Evolutionary conservation across 2,113 vertebrate species (phyloP).

Genomic region (Okapia johnstoni): DNA sequence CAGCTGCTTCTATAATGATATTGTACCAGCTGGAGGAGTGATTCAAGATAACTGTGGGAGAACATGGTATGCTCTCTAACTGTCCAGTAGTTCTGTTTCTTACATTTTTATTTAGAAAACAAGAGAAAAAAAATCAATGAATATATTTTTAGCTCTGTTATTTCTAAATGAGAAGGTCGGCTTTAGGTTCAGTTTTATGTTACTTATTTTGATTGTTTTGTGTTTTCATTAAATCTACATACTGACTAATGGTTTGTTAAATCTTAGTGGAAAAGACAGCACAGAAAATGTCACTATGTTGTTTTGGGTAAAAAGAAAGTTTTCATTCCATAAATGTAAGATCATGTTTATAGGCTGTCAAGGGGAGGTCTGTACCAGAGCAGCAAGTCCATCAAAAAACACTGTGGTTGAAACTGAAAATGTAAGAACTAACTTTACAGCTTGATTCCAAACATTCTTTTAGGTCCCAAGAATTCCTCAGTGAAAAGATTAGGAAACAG

Average conservation of each 20-base stretch:
- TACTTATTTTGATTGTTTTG: background rate
- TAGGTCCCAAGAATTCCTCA: background rate
- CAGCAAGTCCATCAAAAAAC: background rate
- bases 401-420: background rate
- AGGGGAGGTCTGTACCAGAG: background rate
- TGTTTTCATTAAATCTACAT: background rate
- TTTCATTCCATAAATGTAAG: background rate
- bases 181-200: background rate
- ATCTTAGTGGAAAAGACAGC: background rate
- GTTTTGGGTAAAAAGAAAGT: background rate
- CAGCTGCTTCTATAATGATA: slow-evolving; percentile 82
- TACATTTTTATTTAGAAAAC: background rate
- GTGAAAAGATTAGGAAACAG: background rate
- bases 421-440: background rate
- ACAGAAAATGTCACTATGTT: background rate
- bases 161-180: background rate
- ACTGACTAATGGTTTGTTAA: background rate
- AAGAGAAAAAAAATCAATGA: background rate
- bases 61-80: slow-evolving; percentile 59
- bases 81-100: background rate
- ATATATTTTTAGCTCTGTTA: background rate
- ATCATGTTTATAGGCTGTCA: background rate
- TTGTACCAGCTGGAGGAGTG: slow-evolving; percentile 71
- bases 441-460: background rate
- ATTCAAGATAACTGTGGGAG: slow-evolving; percentile 69